Evolutionary conservation across 92 coral and sea anemone species (phyloP).

Genomic region (Diadumene lineata): DNA sequence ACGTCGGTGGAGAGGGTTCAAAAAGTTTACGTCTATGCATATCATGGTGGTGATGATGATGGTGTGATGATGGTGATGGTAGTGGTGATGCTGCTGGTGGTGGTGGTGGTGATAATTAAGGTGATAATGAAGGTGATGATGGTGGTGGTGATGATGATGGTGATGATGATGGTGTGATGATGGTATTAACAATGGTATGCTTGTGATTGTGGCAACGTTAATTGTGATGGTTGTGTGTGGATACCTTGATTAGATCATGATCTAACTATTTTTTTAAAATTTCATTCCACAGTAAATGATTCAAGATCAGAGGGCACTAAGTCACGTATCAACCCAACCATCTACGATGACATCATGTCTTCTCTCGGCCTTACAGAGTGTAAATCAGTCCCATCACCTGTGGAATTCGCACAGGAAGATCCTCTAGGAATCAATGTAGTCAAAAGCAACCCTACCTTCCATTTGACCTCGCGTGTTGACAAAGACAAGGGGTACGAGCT

Average conservation of each 20-base stretch:
- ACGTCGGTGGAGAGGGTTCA: too few species aligned
- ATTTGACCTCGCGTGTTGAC: constrained; percentile 11
- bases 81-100: background rate
- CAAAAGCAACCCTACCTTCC: constrained; percentile 21
- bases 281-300: constrained; percentile 19
- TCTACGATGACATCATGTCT: constrained; percentile 44
- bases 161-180: background rate
- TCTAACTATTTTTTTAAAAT: too few species aligned
- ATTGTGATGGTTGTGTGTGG: background rate
- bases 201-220: background rate
- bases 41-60: background rate
- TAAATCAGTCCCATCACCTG: constrained; percentile 59
- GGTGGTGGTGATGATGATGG: background rate
- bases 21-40: too few species aligned
- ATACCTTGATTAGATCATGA: too few species aligned
- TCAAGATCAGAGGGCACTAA: constrained; percentile 26
- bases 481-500: constrained; percentile 34
- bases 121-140: background rate
- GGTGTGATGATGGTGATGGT: too few species aligned
- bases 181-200: background rate
- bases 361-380: constrained; percentile 79
- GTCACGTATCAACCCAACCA: constrained; percentile 29
- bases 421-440: constrained; percentile 59
- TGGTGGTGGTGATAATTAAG: background rate
- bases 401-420: constrained; percentile 55